These are phyloP conservation scores for Baronia brevicornis DNA, from an alignment of 2,888 invertebrate species.

Conservation along the genomic window DNA sequence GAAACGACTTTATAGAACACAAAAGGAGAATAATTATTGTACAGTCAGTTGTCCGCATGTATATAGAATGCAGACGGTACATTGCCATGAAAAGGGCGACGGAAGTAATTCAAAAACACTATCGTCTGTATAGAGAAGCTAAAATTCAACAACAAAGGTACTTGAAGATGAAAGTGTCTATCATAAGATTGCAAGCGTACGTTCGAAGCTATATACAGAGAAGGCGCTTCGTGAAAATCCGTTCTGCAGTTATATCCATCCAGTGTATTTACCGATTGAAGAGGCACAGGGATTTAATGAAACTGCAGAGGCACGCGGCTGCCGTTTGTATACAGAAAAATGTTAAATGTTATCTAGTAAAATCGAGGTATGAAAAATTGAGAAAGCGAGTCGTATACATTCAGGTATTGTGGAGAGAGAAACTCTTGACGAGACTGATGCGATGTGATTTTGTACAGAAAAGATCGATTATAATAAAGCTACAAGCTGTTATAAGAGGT, in stretches of 20 bases:
- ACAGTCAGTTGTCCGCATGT: slow-evolving; percentile 54
- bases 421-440: slow-evolving; percentile 43
- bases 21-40: slow-evolving; percentile 37
- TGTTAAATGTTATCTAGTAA: slow-evolving; percentile 40
- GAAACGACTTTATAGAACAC: slow-evolving; percentile 33
- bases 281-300: slow-evolving; percentile 26
- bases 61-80: slow-evolving; percentile 35
- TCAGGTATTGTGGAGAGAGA: slow-evolving; percentile 60
- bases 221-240: slow-evolving; percentile 36
- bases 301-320: slow-evolving; percentile 32
- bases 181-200: slow-evolving; percentile 35
- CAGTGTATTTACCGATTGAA: slow-evolving; percentile 56
- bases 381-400: slow-evolving; percentile 39
- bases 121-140: slow-evolving; percentile 40
- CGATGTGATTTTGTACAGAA: slow-evolving; percentile 48
- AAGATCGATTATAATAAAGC: slow-evolving; percentile 35
- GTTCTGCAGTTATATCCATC: slow-evolving; percentile 36
- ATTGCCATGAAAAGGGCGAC: slow-evolving; percentile 27
- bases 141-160: slow-evolving; percentile 28
- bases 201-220: slow-evolving; percentile 39
- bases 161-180: slow-evolving; percentile 19
- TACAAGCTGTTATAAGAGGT: slow-evolving; percentile 67
- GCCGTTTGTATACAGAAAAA: slow-evolving; percentile 52
- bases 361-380: slow-evolving; percentile 37
- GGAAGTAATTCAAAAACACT: slow-evolving; percentile 34